Conservation (phyloP, 2,113 vertebrate genomes). For the Cyprinodon brontotheroides region DNA sequence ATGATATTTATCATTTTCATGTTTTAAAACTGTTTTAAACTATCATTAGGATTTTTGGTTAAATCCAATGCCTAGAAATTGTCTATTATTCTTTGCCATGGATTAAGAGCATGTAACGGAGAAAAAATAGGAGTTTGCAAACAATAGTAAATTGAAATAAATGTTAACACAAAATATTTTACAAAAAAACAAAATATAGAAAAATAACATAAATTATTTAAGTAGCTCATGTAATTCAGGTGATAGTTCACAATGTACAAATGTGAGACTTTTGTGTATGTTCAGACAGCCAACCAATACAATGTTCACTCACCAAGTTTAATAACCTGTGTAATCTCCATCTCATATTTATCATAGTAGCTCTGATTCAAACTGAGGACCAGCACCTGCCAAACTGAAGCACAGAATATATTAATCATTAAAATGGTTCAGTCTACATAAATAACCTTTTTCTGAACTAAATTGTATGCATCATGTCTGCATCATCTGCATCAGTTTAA, state of each 20-base stretch:
- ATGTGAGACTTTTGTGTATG: not conserved
- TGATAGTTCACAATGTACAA: not conserved
- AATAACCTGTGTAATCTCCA: slow-evolving; percentile 74
- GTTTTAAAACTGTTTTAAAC: not conserved
- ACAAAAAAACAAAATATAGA: not conserved
- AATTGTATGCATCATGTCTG: not conserved
- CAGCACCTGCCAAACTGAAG: slow-evolving; percentile 72
- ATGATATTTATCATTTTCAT: too few species aligned
- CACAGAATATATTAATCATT: not conserved
- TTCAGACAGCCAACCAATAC: not conserved
- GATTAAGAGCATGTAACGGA: not conserved
- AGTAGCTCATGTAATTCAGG: not conserved
- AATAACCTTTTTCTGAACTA: not conserved
- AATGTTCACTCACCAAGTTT: slow-evolving; percentile 72
- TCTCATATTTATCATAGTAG: slow-evolving; percentile 79
- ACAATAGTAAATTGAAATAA: too few species aligned
- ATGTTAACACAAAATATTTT: too few species aligned
- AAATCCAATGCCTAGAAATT: not conserved
- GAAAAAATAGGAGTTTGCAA: not conserved
- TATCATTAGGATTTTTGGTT: not conserved
- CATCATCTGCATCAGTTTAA: not conserved
- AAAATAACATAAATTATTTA: not conserved
- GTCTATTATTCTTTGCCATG: not conserved
- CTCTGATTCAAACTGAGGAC: slow-evolving; percentile 63
- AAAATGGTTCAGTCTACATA: not conserved